phyloP scores from a whole-genome alignment of 2,888 invertebrate species.

The Anaspis maculata region DNA sequence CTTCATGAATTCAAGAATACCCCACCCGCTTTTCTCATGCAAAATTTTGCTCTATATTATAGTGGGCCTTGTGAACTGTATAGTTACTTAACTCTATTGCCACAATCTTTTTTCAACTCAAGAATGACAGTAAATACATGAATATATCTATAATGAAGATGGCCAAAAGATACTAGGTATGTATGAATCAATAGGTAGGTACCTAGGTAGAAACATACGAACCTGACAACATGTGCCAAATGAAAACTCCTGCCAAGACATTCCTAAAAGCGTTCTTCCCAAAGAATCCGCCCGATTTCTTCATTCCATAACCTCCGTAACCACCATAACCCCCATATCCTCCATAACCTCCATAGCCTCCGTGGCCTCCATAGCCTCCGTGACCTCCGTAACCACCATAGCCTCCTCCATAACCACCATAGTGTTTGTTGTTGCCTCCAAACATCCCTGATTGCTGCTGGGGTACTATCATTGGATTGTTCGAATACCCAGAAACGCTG shows the following conservation, averaged over 20 bases:
- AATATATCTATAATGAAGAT: no score
- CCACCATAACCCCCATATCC: constrained; percentile 15
- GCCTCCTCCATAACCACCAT: not conserved
- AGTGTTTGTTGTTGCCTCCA: not conserved
- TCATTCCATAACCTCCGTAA: constrained; percentile 18
- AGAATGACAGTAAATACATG: no score
- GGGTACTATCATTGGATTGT: not conserved
- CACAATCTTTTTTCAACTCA: no score
- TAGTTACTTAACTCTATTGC: no score
- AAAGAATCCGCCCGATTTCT: constrained; percentile 27
- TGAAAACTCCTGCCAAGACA: constrained; percentile 32
- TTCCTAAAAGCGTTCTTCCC: constrained; percentile 30
- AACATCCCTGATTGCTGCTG: not conserved
- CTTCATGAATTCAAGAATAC: no score
- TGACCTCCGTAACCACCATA: constrained; percentile 11
- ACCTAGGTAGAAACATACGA: no score
- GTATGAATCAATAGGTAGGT: no score
- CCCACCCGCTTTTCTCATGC: no score
- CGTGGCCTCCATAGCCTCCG: constrained; percentile 11
- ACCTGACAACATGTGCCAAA: constrained; percentile 34
- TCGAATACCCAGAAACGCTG: not conserved
- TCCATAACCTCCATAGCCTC: constrained; percentile 15
- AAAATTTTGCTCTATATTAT: no score
- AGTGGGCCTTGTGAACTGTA: no score
- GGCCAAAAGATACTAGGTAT: no score